Base-by-base conservation (phyloP, 2,113 vertebrate genomes). In the Oncorhynchus nerka region DNA sequence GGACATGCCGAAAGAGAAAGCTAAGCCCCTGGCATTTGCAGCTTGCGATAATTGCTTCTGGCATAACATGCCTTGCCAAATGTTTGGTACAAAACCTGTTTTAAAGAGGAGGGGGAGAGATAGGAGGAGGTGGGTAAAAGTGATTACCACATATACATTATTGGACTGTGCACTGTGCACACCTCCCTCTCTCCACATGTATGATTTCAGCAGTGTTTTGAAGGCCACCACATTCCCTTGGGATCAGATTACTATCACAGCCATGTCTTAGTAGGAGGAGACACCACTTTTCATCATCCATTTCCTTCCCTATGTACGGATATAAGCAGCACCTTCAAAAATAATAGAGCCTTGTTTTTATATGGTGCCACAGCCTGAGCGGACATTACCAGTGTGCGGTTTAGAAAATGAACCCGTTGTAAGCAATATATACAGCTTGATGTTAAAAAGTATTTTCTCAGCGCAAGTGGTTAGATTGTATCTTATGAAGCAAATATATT, bases 161-260 rank as follows among this genome's bases (percentile, higher is more conserved):
- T 66, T 70, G 64, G 34, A 45, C 62, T 71, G 32, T 51, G 49
- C 70, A 20, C 16, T 65, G 57, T 66, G 26, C 11, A 73, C 51
- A 22, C 34, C 39, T 75, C 77, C 20, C 59, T 55, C 74, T 62
- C 61, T 16, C 30, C 62, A 79, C 61, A 66, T 49, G 28, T 55
- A 30, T 62, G 30, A 73, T 75, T 73, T 76, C 55, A 61, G 48
- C 70, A 68, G 65, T 75, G 39, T 26, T 70, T 75, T 61, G 48
- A 39, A 48, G 39, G 66, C 20, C 24, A 30, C 51, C 78, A 19
- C 70, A 81, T 88, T 86, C 80, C 84, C 78, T 71, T 81, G 79
- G 70, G 84, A 75, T 84, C 78, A 81, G 82, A 85, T 87, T 87
- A 82, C 84, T 82, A 82, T 85, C 80, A 82, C 72, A 75, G 72